Conservation (phyloP, 2,113 vertebrate species). For the Eolophus roseicapilla region DNA sequence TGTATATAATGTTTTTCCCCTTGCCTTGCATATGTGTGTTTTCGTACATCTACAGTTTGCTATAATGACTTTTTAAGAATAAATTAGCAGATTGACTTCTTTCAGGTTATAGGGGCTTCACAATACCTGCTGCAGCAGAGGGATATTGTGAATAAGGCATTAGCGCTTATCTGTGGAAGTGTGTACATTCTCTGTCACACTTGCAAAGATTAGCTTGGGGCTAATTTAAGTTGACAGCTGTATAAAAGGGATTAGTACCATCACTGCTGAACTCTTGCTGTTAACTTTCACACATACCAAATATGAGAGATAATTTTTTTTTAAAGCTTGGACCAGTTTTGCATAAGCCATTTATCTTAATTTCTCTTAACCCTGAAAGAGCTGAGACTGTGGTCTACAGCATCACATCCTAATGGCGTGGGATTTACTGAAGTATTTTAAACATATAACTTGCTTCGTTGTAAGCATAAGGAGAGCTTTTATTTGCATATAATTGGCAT, state of each 20-base stretch:
- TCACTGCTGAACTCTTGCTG: neutral
- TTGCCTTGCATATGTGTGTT: neutral
- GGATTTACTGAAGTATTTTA: neutral
- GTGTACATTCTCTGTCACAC: neutral
- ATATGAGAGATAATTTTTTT: neutral
- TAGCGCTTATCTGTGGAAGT: neutral
- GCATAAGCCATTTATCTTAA: slow-evolving; percentile 53
- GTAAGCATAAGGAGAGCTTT: neutral
- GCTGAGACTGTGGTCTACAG: neutral
- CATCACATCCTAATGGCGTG: neutral
- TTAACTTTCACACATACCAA: slow-evolving; percentile 49
- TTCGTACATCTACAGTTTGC: neutral
- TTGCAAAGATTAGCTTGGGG: slow-evolving; percentile 13
- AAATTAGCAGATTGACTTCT: neutral
- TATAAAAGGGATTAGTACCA: slow-evolving; percentile 55
- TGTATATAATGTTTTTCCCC: neutral
- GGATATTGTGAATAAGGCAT: slow-evolving; percentile 1
- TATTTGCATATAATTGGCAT: neutral
- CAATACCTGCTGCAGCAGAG: neutral
- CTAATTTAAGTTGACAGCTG: slow-evolving; percentile 58
- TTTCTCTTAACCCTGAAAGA: slow-evolving; percentile 21
- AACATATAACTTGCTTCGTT: neutral
- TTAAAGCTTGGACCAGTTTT: slow-evolving; percentile 15
- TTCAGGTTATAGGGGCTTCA: neutral
- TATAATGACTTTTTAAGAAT: neutral